Evolutionary conservation across 2,113 vertebrate genomes (phyloP).

Genomic region (Asarcornis scutulata): DNA sequence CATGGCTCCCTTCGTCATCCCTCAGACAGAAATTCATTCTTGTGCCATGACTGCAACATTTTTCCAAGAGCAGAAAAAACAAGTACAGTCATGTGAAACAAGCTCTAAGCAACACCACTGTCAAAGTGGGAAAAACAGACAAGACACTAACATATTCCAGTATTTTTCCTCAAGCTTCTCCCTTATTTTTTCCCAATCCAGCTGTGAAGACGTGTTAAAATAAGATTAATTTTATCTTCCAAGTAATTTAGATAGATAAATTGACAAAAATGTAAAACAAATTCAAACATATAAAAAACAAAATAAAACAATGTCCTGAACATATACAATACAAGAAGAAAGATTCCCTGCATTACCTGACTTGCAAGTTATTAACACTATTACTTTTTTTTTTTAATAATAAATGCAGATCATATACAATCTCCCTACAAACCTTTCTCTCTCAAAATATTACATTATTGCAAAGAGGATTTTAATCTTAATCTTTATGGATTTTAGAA

Average conservation of each 20-base stretch:
- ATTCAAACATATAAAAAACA: background rate
- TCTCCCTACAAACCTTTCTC: background rate
- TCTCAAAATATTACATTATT: background rate
- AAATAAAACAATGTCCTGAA: background rate
- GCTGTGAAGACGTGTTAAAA: constrained; percentile 17
- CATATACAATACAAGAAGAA: background rate
- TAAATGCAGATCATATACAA: background rate
- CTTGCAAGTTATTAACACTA: background rate
- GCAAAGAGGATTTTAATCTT: background rate
- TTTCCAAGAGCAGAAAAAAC: constrained; percentile 11
- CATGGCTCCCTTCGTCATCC: background rate
- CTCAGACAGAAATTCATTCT: background rate
- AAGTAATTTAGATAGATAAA: constrained; percentile 4
- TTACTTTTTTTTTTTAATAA: background rate
- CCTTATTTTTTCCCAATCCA: constrained; percentile 12
- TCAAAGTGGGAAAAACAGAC: background rate
- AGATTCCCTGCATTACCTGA: background rate
- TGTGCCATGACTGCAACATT: constrained; percentile 25
- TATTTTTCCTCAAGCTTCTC: constrained; percentile 19
- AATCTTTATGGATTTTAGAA: background rate
- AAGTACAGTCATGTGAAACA: constrained; percentile 20
- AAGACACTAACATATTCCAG: background rate
- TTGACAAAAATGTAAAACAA: background rate
- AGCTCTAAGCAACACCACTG: background rate
- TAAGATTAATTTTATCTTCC: background rate